phyloP scores from a whole-genome alignment of 2,113 vertebrate species.

The Phylloscopus whistleri region DNA sequence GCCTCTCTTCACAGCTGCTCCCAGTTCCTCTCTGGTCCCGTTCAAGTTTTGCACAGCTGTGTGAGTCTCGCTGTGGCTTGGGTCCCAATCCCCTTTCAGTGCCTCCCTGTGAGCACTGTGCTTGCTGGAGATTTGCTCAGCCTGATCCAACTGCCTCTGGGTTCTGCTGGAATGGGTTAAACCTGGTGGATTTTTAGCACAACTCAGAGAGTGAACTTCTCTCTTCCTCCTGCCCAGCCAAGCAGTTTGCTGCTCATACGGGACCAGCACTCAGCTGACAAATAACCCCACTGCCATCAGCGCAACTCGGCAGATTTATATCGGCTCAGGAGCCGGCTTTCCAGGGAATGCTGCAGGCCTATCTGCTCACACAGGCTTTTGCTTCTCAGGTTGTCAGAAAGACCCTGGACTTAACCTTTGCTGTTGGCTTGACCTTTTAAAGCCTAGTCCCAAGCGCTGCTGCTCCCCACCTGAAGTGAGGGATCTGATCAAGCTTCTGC shows the following conservation, averaged over 20 bases:
- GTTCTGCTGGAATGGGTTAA: not conserved
- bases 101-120: not conserved
- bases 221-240: not conserved
- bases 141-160: not conserved
- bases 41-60: not conserved
- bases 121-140: not conserved
- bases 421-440: slow-evolving; percentile 20
- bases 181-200: not conserved
- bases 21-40: not conserved
- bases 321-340: not conserved
- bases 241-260: not conserved
- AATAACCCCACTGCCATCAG: not conserved
- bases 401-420: not conserved
- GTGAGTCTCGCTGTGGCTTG: not conserved
- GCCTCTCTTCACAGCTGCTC: not conserved
- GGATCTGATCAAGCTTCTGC: not conserved
- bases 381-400: slow-evolving; percentile 7
- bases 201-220: not conserved
- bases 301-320: not conserved
- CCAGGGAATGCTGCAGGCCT: not conserved
- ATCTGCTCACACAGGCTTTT: not conserved
- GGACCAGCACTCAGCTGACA: not conserved
- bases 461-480: not conserved
- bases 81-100: not conserved
- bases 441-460: not conserved